phyloP scores from a whole-genome alignment of 2,113 vertebrate genomes.

The Brachionichthys hirsutus region DNA sequence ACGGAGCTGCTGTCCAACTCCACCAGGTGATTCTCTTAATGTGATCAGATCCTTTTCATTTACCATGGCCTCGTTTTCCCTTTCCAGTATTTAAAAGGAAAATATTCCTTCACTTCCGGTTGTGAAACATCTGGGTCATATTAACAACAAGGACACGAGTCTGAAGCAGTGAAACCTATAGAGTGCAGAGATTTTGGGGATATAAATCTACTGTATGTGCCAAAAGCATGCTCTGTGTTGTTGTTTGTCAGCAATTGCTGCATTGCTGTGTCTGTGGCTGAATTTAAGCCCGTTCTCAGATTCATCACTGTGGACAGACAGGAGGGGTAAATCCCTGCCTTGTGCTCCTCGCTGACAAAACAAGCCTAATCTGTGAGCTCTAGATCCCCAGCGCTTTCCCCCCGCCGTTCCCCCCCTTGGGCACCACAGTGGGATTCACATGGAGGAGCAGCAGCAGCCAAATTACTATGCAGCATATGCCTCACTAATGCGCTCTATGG shows the following conservation, averaged over 20 bases:
- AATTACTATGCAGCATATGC: conserved; percentile 52
- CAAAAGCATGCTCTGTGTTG: conserved; percentile 6
- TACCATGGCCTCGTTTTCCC: not conserved
- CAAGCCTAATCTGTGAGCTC: conserved; percentile 55
- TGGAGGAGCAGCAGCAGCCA: conserved; percentile 31
- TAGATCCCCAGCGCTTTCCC: conserved; percentile 15
- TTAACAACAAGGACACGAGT: not conserved
- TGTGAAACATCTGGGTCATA: conserved; percentile 32
- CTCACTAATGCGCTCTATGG: conserved; percentile 26
- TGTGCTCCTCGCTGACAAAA: conserved; percentile 48
- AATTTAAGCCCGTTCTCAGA: conserved; percentile 51
- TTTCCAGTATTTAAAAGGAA: not conserved
- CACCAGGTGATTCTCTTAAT: conserved; percentile 78
- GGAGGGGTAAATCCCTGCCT: conserved; percentile 27
- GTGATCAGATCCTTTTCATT: not conserved
- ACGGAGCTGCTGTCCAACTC: conserved; percentile 91
- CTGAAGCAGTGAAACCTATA: not conserved
- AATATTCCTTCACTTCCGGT: conserved; percentile 8
- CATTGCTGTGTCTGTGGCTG: conserved; percentile 23
- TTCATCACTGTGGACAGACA: conserved; percentile 39
- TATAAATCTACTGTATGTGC: conserved; percentile 6
- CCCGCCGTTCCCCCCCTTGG: not conserved
- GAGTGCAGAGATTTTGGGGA: conserved; percentile 11
- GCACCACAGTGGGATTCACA: conserved; percentile 14
- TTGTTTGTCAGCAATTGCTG: conserved; percentile 26